These are phyloP conservation scores for Sclerurus mexicanus DNA, from an alignment of 2,113 vertebrate species.

Conservation along the genomic window DNA sequence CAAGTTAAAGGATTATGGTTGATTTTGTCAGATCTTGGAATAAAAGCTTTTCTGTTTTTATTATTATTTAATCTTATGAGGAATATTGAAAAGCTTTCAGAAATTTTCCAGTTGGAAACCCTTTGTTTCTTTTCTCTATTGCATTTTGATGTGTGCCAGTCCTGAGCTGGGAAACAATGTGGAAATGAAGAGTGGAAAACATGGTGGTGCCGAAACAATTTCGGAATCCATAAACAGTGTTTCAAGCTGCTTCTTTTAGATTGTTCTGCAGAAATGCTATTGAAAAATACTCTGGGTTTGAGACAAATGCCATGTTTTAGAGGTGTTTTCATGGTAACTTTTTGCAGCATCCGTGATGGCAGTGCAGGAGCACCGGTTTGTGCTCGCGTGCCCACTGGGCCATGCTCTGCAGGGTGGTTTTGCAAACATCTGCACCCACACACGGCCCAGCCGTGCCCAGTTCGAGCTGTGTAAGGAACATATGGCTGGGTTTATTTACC, in stretches of 20 bases:
- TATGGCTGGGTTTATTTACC: neutral
- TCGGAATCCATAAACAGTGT: neutral
- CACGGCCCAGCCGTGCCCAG: neutral
- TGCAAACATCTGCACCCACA: neutral
- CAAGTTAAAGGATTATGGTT: neutral
- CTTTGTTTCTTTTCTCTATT: neutral
- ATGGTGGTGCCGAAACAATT: neutral
- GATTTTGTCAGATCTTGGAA: neutral
- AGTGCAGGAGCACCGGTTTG: accelerated
- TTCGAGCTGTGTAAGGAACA: neutral
- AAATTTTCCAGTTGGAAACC: neutral
- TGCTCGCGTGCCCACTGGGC: accelerated
- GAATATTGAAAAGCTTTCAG: neutral
- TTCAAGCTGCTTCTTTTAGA: neutral
- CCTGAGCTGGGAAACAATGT: neutral
- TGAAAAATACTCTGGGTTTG: neutral
- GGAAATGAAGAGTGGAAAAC: neutral
- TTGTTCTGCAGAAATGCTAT: neutral
- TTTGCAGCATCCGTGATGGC: neutral
- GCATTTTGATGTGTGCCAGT: neutral
- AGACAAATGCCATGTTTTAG: neutral
- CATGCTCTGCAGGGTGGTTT: neutral
- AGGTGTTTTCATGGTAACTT: neutral
- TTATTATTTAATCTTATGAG: neutral
- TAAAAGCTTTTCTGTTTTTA: neutral